These are phyloP conservation scores for Aphelenchoides avenae DNA, from an alignment of 1,140 invertebrate genomes.

Conservation along the genomic window DNA sequence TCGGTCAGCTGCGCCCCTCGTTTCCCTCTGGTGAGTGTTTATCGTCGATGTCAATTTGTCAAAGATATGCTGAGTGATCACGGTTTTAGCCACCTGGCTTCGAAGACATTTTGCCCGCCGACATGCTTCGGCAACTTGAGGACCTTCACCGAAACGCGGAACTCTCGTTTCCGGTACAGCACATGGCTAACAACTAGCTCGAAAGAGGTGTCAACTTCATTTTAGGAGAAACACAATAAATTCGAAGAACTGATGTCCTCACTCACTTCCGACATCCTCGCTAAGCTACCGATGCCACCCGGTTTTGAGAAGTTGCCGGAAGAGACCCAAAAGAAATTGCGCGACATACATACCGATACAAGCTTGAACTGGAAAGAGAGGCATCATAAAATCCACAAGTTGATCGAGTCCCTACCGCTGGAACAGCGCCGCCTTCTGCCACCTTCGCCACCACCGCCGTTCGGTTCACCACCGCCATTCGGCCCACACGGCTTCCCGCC, in stretches of 20 bases:
- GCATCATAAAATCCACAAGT: slow-evolving; percentile 9
- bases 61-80: too few species aligned
- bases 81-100: slow-evolving; percentile 36
- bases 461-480: neutral
- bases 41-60: too few species aligned
- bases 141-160: slow-evolving; percentile 17
- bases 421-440: neutral
- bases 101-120: slow-evolving; percentile 19
- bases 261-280: slow-evolving; percentile 17
- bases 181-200: neutral
- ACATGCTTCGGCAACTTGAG: slow-evolving; percentile 19
- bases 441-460: slow-evolving; percentile 1
- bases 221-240: slow-evolving; percentile 31
- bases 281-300: slow-evolving; percentile 35
- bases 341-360: slow-evolving; percentile 19
- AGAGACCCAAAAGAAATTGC: slow-evolving; percentile 20
- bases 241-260: slow-evolving; percentile 35
- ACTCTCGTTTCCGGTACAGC: slow-evolving; percentile 15
- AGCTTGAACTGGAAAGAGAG: slow-evolving; percentile 23
- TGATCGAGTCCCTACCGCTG: slow-evolving; percentile 31
- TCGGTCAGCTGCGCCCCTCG: too few species aligned
- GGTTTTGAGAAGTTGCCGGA: slow-evolving; percentile 27
- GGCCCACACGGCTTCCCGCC: slow-evolving; percentile 17
- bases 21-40: too few species aligned
- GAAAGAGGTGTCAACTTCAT: slow-evolving; percentile 3